Conservation (phyloP, 2,113 vertebrate genomes). For the Phylloscopus trochiloides region DNA sequence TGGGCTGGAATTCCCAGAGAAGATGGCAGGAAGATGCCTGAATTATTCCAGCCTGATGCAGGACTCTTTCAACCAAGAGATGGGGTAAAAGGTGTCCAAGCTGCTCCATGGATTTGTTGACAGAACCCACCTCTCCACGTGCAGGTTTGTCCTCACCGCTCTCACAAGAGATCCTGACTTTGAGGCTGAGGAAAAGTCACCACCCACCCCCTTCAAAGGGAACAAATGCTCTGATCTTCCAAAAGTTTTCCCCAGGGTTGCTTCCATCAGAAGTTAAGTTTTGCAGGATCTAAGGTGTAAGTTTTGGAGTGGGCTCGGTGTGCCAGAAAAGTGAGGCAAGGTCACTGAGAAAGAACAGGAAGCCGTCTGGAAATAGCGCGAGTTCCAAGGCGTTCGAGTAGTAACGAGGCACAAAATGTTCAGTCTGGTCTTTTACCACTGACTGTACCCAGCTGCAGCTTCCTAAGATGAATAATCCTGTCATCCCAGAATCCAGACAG, state of each 20-base stretch:
- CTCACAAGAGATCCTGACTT: not conserved
- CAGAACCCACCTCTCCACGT: accelerated
- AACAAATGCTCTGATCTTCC: not conserved
- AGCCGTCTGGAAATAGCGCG: not conserved
- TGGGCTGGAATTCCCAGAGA: too few species aligned
- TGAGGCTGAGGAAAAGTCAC: not conserved
- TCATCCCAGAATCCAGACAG: not conserved
- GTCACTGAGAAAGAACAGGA: not conserved
- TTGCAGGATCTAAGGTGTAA: not conserved
- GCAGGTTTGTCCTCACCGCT: not conserved
- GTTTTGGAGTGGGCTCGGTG: not conserved
- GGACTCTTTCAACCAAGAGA: not conserved
- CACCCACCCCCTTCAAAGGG: not conserved
- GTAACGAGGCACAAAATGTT: slow-evolving; percentile 35
- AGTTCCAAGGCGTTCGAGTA: not conserved
- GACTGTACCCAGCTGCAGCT: slow-evolving; percentile 16
- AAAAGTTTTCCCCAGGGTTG: not conserved
- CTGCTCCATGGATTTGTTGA: not conserved
- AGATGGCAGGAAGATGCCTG: not conserved
- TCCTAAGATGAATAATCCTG: slow-evolving; percentile 2
- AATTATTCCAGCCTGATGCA: not conserved
- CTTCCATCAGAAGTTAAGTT: not conserved
- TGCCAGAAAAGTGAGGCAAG: not conserved
- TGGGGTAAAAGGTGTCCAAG: not conserved
- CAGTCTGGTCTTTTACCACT: not conserved